Conservation (phyloP, 2,113 vertebrate genomes). For the Cheirogaleus medius region DNA sequence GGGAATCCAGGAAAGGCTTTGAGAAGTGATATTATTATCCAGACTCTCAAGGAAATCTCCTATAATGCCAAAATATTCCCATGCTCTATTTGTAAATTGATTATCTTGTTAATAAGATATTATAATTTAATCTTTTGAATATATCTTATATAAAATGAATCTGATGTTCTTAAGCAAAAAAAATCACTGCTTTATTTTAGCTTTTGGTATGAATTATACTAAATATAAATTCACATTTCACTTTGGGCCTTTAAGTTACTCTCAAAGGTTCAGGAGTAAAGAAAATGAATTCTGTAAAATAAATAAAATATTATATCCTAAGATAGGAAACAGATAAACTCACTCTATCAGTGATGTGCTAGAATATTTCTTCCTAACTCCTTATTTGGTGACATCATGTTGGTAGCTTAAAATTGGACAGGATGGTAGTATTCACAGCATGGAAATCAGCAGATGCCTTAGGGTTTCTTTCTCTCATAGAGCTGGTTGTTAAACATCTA, state of each 20-base stretch:
- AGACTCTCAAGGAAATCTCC: background rate
- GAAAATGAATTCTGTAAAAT: constrained; percentile 45
- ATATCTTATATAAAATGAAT: constrained; percentile 6
- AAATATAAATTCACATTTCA: constrained; percentile 35
- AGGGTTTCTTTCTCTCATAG: background rate
- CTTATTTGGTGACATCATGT: background rate
- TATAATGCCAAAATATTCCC: background rate
- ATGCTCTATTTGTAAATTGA: constrained; percentile 28
- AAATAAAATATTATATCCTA: background rate
- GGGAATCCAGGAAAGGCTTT: constrained; percentile 28
- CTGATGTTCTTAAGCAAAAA: background rate
- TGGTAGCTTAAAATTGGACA: constrained; percentile 16
- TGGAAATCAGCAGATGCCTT: constrained; percentile 25
- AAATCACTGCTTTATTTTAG: constrained; percentile 24
- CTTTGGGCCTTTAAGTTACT: constrained; percentile 46
- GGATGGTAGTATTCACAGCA: background rate
- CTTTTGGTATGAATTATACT: constrained; percentile 31
- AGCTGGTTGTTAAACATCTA: constrained; percentile 23
- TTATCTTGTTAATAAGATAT: constrained; percentile 35
- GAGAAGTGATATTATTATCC: background rate
- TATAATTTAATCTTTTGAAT: constrained; percentile 39
- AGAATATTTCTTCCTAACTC: constrained; percentile 13
- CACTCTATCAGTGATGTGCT: background rate
- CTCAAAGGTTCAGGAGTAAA: constrained; percentile 1
- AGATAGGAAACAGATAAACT: constrained; percentile 2